Evolutionary conservation across 2,797 vertebrate species (phyloP), one percentile per base, ranked within the genome.

Genomic region (Eospalax fontanierii): DNA sequence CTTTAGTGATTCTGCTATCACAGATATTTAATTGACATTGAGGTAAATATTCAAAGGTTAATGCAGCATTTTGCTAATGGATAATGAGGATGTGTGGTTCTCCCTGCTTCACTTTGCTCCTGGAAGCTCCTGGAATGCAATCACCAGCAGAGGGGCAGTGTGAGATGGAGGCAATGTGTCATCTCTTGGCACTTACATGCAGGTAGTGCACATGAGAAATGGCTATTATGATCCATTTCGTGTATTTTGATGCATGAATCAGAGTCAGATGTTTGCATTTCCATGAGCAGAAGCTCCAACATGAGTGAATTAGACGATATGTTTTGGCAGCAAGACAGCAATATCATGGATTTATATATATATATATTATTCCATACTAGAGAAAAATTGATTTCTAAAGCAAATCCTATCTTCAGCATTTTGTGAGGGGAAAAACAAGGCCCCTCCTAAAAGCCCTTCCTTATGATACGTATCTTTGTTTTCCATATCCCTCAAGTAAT

Each of bases 41-140:
- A 40, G 85, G 71, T 83, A 97, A 95, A 87, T 93, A 95, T 93
- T 97, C 90, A 96, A 87, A 96, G 95, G 46, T 92, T 97, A 89
- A 90, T 70, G n/a, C 57, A 79, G 87, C 91, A 75, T 91, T 86
- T 54, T 87, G 82, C 38, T 97, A 84, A 95, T 94, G 91, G 89
- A 54, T 96, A 97, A 89, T 81, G 95, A 74, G 65, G 38, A 68
- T 74, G 82, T 92, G 71, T 40, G 0, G 80, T 59, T 50, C 75
- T 95, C 79, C n/a, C 50, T 0, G 0, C 40, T 83, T 96, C 87
- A 63, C 59, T 97, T 93, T 94, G 89, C 38, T 76, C 19, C 71
- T 86, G 50, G 79, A 96, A 93, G 89, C 38, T 76, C 19, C 71
- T 86, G 50, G 79, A 96, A 93, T 70, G 78, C 87, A 84, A 95